phyloP scores from a whole-genome alignment of 2,888 invertebrate species.

The Cremastobaeus sp. region DNA sequence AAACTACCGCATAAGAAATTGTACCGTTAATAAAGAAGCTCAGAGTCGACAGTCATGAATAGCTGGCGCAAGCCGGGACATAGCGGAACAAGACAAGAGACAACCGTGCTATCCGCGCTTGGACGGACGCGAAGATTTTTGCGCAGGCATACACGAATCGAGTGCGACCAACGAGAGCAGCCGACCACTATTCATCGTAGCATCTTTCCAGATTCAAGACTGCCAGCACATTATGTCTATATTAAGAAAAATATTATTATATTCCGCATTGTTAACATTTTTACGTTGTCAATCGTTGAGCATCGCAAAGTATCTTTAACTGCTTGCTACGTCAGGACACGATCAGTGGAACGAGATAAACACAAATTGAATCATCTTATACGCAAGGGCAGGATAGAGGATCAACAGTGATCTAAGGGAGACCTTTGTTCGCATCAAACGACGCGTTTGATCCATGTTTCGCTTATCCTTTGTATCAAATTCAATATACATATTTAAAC shows the following conservation, averaged over 20 bases:
- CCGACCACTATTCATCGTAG: slow-evolving; percentile 73
- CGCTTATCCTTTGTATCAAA: slow-evolving; percentile 41
- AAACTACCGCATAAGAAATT: slow-evolving; percentile 76
- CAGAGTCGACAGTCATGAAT: slow-evolving; percentile 60
- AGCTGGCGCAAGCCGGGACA: slow-evolving; percentile 33
- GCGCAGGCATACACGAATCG: slow-evolving; percentile 5
- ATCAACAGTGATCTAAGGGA: too few relatives aligned
- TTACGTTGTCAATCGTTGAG: slow-evolving; percentile 77
- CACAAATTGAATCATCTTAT: slow-evolving; percentile 13
- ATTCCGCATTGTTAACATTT: slow-evolving; percentile 76
- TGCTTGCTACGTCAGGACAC: slow-evolving; percentile 46
- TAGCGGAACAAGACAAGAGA: slow-evolving; percentile 52
- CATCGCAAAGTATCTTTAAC: slow-evolving; percentile 66
- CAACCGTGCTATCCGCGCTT: neutral
- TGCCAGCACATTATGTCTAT: slow-evolving; percentile 76
- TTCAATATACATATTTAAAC: slow-evolving; percentile 51
- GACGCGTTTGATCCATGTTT: slow-evolving; percentile 37
- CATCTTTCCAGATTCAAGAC: slow-evolving; percentile 77
- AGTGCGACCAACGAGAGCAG: slow-evolving; percentile 62
- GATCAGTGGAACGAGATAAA: neutral
- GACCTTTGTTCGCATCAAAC: too few relatives aligned
- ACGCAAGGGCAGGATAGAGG: too few relatives aligned
- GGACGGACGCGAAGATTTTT: neutral
- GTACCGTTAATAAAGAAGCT: slow-evolving; percentile 72
- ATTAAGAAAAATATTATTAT: slow-evolving; percentile 71